Evolutionary conservation across 2,113 vertebrate species (phyloP).

Genomic region (Nycticryphes semicollaris): DNA sequence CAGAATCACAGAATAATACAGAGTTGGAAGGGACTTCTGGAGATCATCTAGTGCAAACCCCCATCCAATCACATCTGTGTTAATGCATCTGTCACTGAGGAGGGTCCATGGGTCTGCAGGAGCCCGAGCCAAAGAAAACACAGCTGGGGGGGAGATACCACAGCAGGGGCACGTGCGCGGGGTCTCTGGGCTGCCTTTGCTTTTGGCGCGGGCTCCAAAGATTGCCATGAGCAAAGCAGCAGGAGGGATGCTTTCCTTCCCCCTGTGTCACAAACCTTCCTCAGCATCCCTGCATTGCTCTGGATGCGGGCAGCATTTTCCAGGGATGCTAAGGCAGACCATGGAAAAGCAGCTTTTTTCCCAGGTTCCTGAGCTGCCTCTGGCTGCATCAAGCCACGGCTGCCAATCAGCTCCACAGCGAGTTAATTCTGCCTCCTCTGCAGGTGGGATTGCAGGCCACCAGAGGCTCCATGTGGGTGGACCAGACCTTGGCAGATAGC

Average conservation of each 20-base stretch:
- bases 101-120: neutral
- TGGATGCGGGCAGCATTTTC: neutral
- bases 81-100: neutral
- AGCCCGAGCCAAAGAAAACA: conserved; percentile 15
- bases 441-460: neutral
- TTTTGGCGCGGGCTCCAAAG: conserved; percentile 12
- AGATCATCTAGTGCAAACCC: no score
- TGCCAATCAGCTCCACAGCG: neutral
- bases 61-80: neutral
- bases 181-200: conserved; percentile 10
- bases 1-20: no score
- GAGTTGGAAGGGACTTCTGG: no score
- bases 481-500: accelerated
- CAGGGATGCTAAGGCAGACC: neutral
- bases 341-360: neutral
- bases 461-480: neutral
- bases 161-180: conserved; percentile 34
- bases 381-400: neutral
- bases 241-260: neutral
- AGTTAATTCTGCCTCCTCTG: neutral
- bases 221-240: neutral
- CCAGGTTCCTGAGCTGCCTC: neutral
- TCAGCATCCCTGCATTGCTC: neutral
- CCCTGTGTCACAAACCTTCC: neutral
- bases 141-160: conserved; percentile 1